Base-by-base conservation (phyloP, 2,888 invertebrate species). In the Lasioglossum leucozonium region DNA sequence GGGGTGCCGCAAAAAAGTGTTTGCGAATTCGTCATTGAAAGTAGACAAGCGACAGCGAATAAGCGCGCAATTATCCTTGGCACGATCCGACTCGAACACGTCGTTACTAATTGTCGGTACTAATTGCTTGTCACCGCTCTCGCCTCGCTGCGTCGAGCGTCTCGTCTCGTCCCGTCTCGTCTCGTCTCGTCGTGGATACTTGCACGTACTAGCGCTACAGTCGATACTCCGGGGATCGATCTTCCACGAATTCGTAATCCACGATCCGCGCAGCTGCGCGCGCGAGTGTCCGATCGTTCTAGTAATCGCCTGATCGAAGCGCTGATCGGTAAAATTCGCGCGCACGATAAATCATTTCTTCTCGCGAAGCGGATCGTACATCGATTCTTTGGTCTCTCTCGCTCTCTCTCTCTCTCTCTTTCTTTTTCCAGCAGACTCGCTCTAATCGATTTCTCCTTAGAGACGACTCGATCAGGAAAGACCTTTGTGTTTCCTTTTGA, bases 41-140 rank as follows among this genome's bases (percentile, higher is more conserved):
- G 82, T 90, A 84, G 88, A 75, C 85, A 86, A 90, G 78, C 80
- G 84, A 37, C 72, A 87, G 37, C 72, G 89, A 86, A 86, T 85
- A 77, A 85, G 73, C 90, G 85, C 77, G 83, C 84, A 89, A 84
- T 85, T 90, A 90, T 90, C 90, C 90, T 90, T 90, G 90, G 83
- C 89, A 79, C 81, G 84, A 82, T 90, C 86, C 77, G 47, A 58
- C 72, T 37, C 81, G 82, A 82, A 82, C 87, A 80, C 81, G 85
- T 76, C 72, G 84, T 74, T 74, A 72, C 90, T 90, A 90, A 90
- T 90, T 90, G 90, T 87, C 80, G 78, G 30, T 83, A 81, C 90
- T 90, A 90, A 90, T 90, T 90, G 88, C 90, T 87, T 87, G 89
- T 89, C 90, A 88, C 87, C 88, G 26, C 13, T 82, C 73, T 72